phyloP scores from a whole-genome alignment of 2,888 invertebrate species.

The Ichneumoninae sp. region DNA sequence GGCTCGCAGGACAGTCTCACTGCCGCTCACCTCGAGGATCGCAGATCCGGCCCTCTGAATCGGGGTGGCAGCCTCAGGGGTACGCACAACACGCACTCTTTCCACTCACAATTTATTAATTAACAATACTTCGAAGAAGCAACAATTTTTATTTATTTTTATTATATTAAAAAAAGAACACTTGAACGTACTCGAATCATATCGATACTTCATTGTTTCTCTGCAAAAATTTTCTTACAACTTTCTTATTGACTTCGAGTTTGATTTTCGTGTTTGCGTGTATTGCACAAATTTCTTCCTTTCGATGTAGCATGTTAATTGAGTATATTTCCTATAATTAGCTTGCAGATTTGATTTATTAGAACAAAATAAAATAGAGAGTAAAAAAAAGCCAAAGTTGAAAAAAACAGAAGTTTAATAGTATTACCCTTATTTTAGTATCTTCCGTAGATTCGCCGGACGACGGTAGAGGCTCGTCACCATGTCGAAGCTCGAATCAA shows the following conservation, averaged over 20 bases:
- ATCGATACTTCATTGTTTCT: constrained; percentile 43
- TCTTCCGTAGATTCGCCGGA: constrained; percentile 89
- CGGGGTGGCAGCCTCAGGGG: constrained; percentile 88
- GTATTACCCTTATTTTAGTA: constrained; percentile 82
- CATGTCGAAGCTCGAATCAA: constrained; percentile 87
- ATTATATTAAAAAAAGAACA: neutral
- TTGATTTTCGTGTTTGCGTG: constrained; percentile 52
- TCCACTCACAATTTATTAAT: constrained; percentile 66
- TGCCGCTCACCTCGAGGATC: constrained; percentile 86
- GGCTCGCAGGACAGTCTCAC: constrained; percentile 96
- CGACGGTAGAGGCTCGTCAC: constrained; percentile 91
- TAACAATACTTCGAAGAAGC: neutral
- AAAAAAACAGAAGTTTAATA: constrained; percentile 73
- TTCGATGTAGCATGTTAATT: constrained; percentile 70
- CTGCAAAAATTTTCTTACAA: constrained; percentile 54
- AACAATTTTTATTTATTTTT: neutral
- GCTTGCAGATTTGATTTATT: constrained; percentile 68
- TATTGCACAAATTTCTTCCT: constrained; percentile 62
- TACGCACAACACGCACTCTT: constrained; percentile 82
- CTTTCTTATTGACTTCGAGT: constrained; percentile 23
- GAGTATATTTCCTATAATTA: constrained; percentile 69
- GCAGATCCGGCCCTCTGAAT: constrained; percentile 87
- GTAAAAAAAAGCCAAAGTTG: constrained; percentile 12
- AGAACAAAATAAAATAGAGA: constrained; percentile 25
- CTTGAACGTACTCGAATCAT: constrained; percentile 12